Evolutionary conservation across 2,113 vertebrate genomes (phyloP).

Genomic region (Brachyhypopomus gauderio): DNA sequence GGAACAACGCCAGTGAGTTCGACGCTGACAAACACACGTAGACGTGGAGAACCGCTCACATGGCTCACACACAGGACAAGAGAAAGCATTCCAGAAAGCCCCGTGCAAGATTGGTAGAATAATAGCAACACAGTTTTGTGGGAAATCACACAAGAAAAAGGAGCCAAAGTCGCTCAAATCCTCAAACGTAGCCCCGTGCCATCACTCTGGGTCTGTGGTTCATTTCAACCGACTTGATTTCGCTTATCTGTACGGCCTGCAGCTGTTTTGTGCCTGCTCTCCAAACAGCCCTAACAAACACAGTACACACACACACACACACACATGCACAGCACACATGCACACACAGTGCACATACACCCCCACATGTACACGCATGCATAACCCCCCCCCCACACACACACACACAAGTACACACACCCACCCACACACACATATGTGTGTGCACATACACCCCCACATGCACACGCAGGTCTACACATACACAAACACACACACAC

Average conservation of each 20-base stretch:
- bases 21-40: background rate
- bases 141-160: background rate
- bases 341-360: too few species aligned
- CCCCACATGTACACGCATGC: too few species aligned
- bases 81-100: slow-evolving; percentile 2
- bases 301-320: background rate
- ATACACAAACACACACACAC: too few species aligned
- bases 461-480: too few species aligned
- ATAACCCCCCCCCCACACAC: too few species aligned
- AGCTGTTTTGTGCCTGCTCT: slow-evolving; percentile 1
- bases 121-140: background rate
- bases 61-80: background rate
- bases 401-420: too few species aligned
- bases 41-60: background rate
- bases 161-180: slow-evolving; percentile 10
- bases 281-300: slow-evolving; percentile 6
- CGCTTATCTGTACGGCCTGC: slow-evolving; percentile 1
- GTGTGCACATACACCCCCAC: too few species aligned
- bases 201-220: background rate
- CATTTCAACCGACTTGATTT: background rate
- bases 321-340: too few species aligned
- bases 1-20: background rate
- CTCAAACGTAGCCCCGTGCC: background rate
- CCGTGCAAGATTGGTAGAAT: background rate
- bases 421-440: too few species aligned